Percentiles rank a stretch among this genome's conserved stretches.
Conservation (phyloP, 2,113 vertebrate species). For the Bos indicus region DNA sequence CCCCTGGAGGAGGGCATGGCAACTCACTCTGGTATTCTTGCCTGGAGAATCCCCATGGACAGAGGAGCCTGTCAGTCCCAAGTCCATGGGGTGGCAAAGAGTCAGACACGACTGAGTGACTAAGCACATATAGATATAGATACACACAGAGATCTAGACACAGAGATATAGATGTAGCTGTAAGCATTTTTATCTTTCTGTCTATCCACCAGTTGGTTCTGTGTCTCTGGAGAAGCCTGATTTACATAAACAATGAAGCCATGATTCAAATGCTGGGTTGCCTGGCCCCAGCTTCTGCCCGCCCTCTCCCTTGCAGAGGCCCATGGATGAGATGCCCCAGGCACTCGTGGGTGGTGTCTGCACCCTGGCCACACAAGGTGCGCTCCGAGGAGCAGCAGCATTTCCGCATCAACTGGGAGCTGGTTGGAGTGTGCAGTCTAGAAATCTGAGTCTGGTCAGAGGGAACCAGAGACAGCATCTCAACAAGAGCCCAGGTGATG, state of each 20-base stretch:
- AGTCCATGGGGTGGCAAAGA: not conserved
- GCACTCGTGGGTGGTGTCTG: accelerated
- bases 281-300: not conserved
- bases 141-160: not conserved
- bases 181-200: not conserved
- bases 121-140: not conserved
- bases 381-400: accelerated
- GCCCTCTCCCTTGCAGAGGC: accelerated
- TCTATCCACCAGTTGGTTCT: not conserved
- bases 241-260: too few relatives aligned
- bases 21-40: not conserved
- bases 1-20: not conserved
- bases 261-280: not conserved
- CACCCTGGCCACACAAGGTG: accelerated
- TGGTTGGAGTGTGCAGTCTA: not conserved
- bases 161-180: not conserved
- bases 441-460: not conserved
- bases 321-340: accelerated
- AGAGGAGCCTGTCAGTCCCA: not conserved
- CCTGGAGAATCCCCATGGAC: not conserved
- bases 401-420: not conserved
- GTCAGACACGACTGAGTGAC: not conserved
- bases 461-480: accelerated
- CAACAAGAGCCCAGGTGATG: accelerated
- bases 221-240: not conserved